Evolutionary conservation across 2,797 vertebrate species (phyloP).

Genomic region (Euphonia xanthogaster): DNA sequence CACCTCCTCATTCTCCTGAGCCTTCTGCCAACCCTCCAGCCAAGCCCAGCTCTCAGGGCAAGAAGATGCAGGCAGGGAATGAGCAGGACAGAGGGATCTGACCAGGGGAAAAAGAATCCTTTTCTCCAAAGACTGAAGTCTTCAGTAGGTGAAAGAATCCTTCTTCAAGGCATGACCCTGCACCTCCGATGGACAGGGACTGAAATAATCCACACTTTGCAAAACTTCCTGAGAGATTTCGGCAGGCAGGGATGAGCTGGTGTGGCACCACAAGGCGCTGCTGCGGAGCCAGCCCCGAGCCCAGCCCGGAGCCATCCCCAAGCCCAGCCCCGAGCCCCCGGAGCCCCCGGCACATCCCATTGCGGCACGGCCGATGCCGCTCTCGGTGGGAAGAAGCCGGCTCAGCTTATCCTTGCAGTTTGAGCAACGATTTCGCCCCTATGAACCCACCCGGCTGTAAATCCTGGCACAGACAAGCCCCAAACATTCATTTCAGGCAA

Average conservation of each 20-base stretch:
- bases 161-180: rapidly evolving
- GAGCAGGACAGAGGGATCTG: not conserved
- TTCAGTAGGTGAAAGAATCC: not conserved
- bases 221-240: not conserved
- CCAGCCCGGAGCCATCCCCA: not conserved
- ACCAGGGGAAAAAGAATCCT: rapidly evolving
- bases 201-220: not conserved
- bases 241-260: not conserved
- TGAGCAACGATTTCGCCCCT: slow-evolving; percentile 24
- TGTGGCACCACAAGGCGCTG: not conserved
- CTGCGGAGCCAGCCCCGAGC: not conserved
- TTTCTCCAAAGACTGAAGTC: not conserved
- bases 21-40: not conserved
- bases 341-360: not conserved
- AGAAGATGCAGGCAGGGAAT: rapidly evolving
- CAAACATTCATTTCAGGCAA: slow-evolving; percentile 5
- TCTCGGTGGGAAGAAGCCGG: not conserved
- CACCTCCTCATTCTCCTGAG: not conserved
- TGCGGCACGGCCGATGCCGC: not conserved
- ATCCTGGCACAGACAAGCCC: slow-evolving; percentile 25
- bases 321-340: not conserved
- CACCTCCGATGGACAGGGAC: rapidly evolving
- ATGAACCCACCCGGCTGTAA: slow-evolving; percentile 19
- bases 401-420: not conserved
- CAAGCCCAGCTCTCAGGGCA: not conserved